phyloP scores from a whole-genome alignment of 1,140 invertebrate species.

The Heliconius hermathena region DNA sequence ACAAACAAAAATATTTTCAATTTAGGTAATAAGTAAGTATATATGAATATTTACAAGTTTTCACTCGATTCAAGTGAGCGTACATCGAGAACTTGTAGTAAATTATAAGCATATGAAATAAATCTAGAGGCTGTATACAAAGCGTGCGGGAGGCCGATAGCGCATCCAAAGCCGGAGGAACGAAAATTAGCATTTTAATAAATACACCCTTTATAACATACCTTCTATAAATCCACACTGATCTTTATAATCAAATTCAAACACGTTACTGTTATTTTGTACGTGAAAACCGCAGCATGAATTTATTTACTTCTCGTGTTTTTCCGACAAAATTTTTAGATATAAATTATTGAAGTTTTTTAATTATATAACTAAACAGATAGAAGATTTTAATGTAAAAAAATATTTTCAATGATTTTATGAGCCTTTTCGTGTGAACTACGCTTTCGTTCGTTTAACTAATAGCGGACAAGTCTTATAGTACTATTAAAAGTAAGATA shows the following conservation, averaged over 20 bases:
- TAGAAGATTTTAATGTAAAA: background rate
- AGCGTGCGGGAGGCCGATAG: conserved; percentile 76
- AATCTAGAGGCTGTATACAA: conserved; percentile 77
- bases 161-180: conserved; percentile 73
- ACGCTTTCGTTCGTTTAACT: no score
- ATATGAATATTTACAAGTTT: background rate
- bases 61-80: conserved; percentile 32
- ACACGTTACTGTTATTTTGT: conserved; percentile 76
- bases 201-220: conserved; percentile 79
- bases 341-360: conserved; percentile 9
- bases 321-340: conserved; percentile 33
- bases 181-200: conserved; percentile 82
- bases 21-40: background rate
- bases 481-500: no score
- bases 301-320: conserved; percentile 44
- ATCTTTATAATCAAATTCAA: conserved; percentile 82
- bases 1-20: no score
- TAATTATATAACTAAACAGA: background rate
- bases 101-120: conserved; percentile 66
- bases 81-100: conserved; percentile 54
- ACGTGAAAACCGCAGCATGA: conserved; percentile 54
- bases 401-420: no score
- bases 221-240: conserved; percentile 73
- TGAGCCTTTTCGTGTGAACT: no score
- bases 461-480: no score